phyloP scores from a whole-genome alignment of 2,113 vertebrate species.

The Gyps fulvus region DNA sequence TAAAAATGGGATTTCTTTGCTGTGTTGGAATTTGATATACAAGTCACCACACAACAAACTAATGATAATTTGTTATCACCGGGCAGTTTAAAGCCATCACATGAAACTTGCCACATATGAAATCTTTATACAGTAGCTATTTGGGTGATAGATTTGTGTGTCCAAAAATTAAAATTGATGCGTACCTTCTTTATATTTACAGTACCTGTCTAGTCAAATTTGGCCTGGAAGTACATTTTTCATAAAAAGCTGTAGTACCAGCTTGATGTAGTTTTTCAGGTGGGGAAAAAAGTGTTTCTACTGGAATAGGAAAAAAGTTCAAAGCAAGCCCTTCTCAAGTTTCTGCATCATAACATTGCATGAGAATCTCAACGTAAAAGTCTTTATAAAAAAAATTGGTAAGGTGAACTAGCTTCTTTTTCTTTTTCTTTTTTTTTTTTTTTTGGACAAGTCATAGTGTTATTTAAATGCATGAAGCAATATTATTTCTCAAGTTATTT shows the following conservation, averaged over 20 bases:
- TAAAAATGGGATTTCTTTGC: neutral
- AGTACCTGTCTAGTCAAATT: neutral
- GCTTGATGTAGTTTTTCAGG: neutral
- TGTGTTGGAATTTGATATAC: neutral
- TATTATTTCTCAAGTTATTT: constrained; percentile 3
- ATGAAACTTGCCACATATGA: neutral
- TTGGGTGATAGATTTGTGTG: neutral
- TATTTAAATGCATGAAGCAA: constrained; percentile 39
- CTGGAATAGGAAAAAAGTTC: neutral
- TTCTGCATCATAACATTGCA: neutral
- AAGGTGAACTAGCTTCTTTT: neutral
- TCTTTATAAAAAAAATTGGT: neutral
- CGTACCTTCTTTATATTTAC: neutral
- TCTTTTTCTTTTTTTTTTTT: neutral
- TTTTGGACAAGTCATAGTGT: neutral
- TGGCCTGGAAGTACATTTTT: neutral
- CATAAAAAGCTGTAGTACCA: neutral
- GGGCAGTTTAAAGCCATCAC: neutral
- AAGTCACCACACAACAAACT: neutral
- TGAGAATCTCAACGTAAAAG: neutral
- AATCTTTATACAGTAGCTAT: neutral
- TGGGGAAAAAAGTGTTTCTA: neutral
- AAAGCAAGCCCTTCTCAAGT: neutral
- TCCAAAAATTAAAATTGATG: neutral
- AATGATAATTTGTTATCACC: neutral